Percentiles rank a stretch among this genome's conserved stretches.
phyloP scores from a whole-genome alignment of 2,888 invertebrate genomes.

The Drosophila prostipennis region DNA sequence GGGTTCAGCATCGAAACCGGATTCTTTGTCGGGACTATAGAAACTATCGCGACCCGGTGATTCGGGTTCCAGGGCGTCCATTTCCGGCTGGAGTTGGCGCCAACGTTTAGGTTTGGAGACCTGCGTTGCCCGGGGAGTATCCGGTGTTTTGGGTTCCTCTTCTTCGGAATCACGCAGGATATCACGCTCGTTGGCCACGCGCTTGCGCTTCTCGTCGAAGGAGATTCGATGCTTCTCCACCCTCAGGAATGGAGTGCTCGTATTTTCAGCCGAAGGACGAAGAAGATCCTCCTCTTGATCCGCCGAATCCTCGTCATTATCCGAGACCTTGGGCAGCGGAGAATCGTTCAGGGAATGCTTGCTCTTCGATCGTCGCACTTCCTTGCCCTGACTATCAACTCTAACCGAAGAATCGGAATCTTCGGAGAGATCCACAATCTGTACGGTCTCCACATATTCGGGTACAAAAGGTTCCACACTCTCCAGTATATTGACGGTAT shows the following conservation, averaged over 20 bases:
- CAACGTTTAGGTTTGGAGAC: slow-evolving; percentile 71
- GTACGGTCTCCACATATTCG: slow-evolving; percentile 86
- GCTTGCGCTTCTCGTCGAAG: slow-evolving; percentile 83
- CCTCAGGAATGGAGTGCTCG: slow-evolving; percentile 79
- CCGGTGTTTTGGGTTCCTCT: slow-evolving; percentile 54
- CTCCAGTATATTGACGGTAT: slow-evolving; percentile 85
- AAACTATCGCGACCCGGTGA: slow-evolving; percentile 85
- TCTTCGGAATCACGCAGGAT: slow-evolving; percentile 83
- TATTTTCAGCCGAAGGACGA: slow-evolving; percentile 62
- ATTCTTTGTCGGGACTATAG: slow-evolving; percentile 87
- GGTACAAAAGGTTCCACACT: slow-evolving; percentile 86
- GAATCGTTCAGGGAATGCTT: slow-evolving; percentile 74
- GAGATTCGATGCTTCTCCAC: slow-evolving; percentile 83
- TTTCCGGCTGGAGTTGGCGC: slow-evolving; percentile 74
- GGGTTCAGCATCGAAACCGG: slow-evolving; percentile 85
- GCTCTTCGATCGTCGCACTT: slow-evolving; percentile 69
- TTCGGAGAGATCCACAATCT: slow-evolving; percentile 86
- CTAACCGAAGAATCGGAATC: slow-evolving; percentile 84
- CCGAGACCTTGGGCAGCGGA: slow-evolving; percentile 46
- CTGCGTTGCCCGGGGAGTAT: slow-evolving; percentile 32
- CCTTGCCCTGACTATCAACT: slow-evolving; percentile 66
- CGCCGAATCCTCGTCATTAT: slow-evolving; percentile 44
- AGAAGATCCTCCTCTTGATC: slow-evolving; percentile 61
- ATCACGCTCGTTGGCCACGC: slow-evolving; percentile 83
- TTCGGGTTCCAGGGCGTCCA: slow-evolving; percentile 77